Base-by-base conservation (phyloP, 2,888 invertebrate genomes). In the Trissoscelio sp. region DNA sequence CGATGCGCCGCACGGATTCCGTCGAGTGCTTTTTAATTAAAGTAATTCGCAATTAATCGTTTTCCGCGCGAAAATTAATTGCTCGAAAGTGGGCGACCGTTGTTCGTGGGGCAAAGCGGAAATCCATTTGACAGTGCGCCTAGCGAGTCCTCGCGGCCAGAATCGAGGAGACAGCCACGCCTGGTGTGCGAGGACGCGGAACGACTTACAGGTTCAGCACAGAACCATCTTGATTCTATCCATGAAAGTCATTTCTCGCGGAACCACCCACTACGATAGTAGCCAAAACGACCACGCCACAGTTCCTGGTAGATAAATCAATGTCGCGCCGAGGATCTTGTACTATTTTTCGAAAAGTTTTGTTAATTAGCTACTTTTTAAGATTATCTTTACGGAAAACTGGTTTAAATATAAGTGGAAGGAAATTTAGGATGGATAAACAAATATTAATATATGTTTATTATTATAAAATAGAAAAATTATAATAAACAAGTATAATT, bases 181-280 rank as follows among this genome's bases (percentile, higher is more conserved):
- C 88, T 87, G 88, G 83, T 90, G 90, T 88, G 89, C 90, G 88
- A 89, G 91, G 90, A 91, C 89, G 91, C 90, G 91, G 90, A 91
- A 90, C 90, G 90, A 87, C 87, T 88, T 87, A 87, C 88, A 88
- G 88, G 87, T 88, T 88, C 72, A 55, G 66, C 70, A 60, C 53
- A 73, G 66, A 72, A 81, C 81, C 67, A 81, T 77, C 85, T 84
- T 80, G 84, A 83, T 85, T 85, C 83, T 77, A 81, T 80, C 82
- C 79, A 75, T 79, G 84, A 83, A 83, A 86, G 81, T 83, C 83
- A 79, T 81, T 86, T 82, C 82, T 82, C 83, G 82, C 80, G 79
- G 83, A 74, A 83, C 84, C 87, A 87, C 86, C 87, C 86, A 87
- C 85, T 81, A 82, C 67, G 86, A 84, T 85, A 66, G 72, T 74